phyloP scores from a whole-genome alignment of 2,797 vertebrate species.

The Gymnocypris eckloni region DNA sequence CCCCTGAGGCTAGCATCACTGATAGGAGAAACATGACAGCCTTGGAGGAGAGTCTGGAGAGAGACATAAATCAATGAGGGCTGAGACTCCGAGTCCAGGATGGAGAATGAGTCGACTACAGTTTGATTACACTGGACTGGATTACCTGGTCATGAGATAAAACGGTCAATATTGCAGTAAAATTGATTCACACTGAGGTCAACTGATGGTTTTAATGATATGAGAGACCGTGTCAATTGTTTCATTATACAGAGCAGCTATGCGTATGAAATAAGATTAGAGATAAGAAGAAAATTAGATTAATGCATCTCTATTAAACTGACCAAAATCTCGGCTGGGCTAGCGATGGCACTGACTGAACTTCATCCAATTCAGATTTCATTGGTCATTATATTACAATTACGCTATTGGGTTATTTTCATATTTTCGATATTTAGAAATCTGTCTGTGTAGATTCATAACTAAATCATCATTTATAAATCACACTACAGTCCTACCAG shows the following conservation, averaged over 20 bases:
- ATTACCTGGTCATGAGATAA: conserved; percentile 63
- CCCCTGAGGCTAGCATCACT: conserved; percentile 62
- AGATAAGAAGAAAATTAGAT: conserved; percentile 13
- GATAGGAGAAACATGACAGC: conserved; percentile 74
- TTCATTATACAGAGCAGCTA: background rate
- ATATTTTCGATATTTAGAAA: background rate
- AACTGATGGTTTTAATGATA: conserved; percentile 44
- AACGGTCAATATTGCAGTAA: conserved; percentile 43
- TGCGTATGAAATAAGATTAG: conserved; percentile 13
- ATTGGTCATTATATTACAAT: background rate
- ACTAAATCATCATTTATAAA: background rate
- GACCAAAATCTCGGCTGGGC: background rate
- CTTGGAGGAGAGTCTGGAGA: conserved; percentile 67
- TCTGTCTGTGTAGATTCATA: background rate
- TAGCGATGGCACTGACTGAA: no score
- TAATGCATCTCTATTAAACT: background rate
- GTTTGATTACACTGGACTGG: conserved; percentile 71
- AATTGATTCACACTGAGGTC: conserved; percentile 37
- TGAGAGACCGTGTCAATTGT: background rate
- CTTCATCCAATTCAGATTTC: background rate
- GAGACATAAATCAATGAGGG: conserved; percentile 75
- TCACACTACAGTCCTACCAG: background rate
- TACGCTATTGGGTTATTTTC: background rate
- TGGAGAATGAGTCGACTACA: conserved; percentile 63
- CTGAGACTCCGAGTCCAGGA: conserved; percentile 53